Evolutionary conservation across 1,140 invertebrate genomes (phyloP), one percentile per base, ranked within the genome.

Genomic region (Delia radicum): DNA sequence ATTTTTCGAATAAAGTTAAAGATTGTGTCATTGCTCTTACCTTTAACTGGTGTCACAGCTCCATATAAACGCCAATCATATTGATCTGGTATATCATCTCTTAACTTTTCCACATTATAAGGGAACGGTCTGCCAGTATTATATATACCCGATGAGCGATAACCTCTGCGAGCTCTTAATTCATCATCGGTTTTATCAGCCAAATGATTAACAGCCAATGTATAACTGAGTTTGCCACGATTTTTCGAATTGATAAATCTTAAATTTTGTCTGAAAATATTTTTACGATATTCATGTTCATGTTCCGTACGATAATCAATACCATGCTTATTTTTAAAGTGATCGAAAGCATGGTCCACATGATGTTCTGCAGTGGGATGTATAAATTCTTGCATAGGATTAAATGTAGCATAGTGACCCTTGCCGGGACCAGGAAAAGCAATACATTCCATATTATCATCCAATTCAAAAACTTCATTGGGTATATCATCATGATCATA

Each of bases 41-140:
- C 92, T 90, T 97, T 98, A 0, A 98, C 94, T 0, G 96, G 96
- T 1, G 95, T 98, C 1, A 98, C 96, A 79, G 96, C 97, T 33
- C 95, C 96, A 82, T 90, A 92, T 1, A 98, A 85, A 80, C 96
- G 92, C 97, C 97, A 98, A 87, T 98, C 96, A 77, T 93, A 89
- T 79, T 89, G 90, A 2, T 90, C 88, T 4, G 95, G 95, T 33
- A 95, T 75, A 12, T 87, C 82, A 8, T 84, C 81, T 31, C 77
- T 74, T 8, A 78, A 62, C 21, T 79, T 80, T 10, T 74, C 37
- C n/a, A 80, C 77, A 24, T 89, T 85, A 78, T 94, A 92, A n/a
- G 92, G 92, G 87, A 97, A 98, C 0, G 92, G 90, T 80, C 91
- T 83, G 21, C 94, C 93, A 13, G 93, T 82, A 78, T 95, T 94